A percentile compares a stretch with the other conserved stretches of the same genome.
These are phyloP conservation scores for Toxotes jaculatrix DNA, from an alignment of 2,113 vertebrate genomes.

Conservation along the genomic window DNA sequence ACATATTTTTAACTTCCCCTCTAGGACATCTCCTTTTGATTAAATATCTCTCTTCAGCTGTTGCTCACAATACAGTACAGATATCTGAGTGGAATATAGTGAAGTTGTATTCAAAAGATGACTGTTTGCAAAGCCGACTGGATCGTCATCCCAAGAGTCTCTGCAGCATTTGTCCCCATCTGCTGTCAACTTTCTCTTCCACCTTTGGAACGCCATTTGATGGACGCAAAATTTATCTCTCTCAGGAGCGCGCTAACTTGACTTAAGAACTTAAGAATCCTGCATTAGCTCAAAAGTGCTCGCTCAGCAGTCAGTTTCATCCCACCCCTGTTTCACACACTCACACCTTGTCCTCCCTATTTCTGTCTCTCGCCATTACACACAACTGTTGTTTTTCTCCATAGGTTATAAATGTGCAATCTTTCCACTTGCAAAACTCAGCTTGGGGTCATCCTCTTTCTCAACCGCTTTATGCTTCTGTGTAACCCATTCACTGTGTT, in stretches of 20 bases:
- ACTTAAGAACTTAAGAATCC: slow-evolving; percentile 7
- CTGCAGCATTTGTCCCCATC: slow-evolving; percentile 44
- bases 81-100: slow-evolving; percentile 48
- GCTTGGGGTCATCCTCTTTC: slow-evolving; percentile 25
- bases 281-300: slow-evolving; percentile 16
- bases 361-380: slow-evolving; percentile 23
- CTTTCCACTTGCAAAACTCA: slow-evolving; percentile 29
- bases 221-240: background rate
- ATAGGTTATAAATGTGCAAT: slow-evolving; percentile 17
- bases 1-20: slow-evolving; percentile 63
- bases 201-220: slow-evolving; percentile 17
- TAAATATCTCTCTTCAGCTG: slow-evolving; percentile 71
- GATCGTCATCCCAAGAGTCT: slow-evolving; percentile 52
- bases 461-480: slow-evolving; percentile 13
- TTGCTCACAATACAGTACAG: slow-evolving; percentile 66
- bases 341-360: slow-evolving; percentile 32
- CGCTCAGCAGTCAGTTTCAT: slow-evolving; percentile 36
- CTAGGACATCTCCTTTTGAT: slow-evolving; percentile 73
- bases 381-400: slow-evolving; percentile 34
- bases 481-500: slow-evolving; percentile 37
- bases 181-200: slow-evolving; percentile 48
- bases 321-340: slow-evolving; percentile 6
- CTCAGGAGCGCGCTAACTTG: background rate
- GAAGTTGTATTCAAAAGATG: slow-evolving; percentile 55
- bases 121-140: slow-evolving; percentile 47